A percentile compares a stretch with the other conserved stretches of the same genome.
These are phyloP conservation scores for Drosophila lacicola DNA, from an alignment of 2,888 invertebrate species.

Conservation along the genomic window DNA sequence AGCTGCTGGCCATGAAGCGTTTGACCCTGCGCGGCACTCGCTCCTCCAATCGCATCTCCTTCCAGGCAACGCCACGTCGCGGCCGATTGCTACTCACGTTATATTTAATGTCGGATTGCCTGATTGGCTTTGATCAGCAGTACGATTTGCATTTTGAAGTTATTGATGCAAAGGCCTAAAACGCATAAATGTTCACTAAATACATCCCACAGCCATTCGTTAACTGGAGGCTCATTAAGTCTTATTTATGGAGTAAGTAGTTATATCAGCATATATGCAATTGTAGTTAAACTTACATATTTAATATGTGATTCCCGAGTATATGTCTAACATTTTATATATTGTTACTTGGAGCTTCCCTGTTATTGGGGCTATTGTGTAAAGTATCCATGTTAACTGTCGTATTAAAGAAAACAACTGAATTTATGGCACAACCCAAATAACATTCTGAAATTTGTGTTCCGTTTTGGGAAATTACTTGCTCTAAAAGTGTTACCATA, in stretches of 20 bases:
- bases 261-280: conserved; percentile 13
- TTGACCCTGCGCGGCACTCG: conserved; percentile 86
- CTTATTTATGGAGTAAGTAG: conserved; percentile 32
- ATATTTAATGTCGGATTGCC: conserved; percentile 96
- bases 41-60: conserved; percentile 87
- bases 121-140: conserved; percentile 97
- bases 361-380: background rate
- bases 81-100: conserved; percentile 92
- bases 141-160: conserved; percentile 88
- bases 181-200: background rate
- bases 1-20: conserved; percentile 93
- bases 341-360: background rate
- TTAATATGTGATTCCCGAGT: conserved; percentile 19
- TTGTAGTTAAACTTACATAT: conserved; percentile 17
- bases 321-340: conserved; percentile 29
- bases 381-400: conserved; percentile 29
- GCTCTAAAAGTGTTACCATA: background rate
- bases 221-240: conserved; percentile 10
- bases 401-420: conserved; percentile 22
- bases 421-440: conserved; percentile 2
- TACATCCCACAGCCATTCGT: conserved; percentile 6
- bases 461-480: background rate
- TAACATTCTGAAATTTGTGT: background rate
- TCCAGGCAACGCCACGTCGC: conserved; percentile 88
- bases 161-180: conserved; percentile 67